These are phyloP conservation scores for Crotalus tigris DNA, from an alignment of 2,113 vertebrate genomes.

Conservation along the genomic window DNA sequence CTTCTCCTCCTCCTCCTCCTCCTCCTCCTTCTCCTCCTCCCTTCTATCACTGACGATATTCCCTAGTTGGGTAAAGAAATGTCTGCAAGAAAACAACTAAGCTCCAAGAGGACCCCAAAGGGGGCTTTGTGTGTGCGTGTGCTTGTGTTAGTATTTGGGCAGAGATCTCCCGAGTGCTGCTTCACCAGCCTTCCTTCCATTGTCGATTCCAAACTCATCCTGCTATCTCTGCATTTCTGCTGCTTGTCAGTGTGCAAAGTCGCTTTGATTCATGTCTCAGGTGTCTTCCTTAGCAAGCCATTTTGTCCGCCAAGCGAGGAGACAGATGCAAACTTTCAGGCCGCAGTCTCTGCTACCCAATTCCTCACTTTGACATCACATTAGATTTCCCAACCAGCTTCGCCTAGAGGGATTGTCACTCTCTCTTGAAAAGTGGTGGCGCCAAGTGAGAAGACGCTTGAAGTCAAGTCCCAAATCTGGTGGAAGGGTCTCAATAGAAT, in stretches of 20 bases:
- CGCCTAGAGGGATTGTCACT: background rate
- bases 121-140: background rate
- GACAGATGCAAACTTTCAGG: background rate
- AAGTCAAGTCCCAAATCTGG: background rate
- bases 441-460: fast-evolving
- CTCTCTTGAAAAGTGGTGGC: background rate
- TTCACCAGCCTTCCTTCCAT: background rate
- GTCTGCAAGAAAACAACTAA: too few relatives aligned
- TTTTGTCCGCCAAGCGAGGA: background rate
- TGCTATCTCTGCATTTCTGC: background rate
- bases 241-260: background rate
- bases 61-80: too few relatives aligned
- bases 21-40: too few relatives aligned
- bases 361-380: too few relatives aligned
- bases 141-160: background rate
- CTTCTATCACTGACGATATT: too few relatives aligned
- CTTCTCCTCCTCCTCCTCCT: too few relatives aligned
- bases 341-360: background rate
- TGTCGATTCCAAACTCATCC: background rate
- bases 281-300: background rate
- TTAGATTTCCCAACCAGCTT: background rate
- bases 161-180: background rate
- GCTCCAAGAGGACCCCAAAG: too few relatives aligned
- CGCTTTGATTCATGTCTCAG: background rate
- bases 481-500: background rate